A percentile compares a stretch with the other conserved stretches of the same genome.
These are phyloP conservation scores for Mobula hypostoma DNA, from an alignment of 2,113 vertebrate genomes.

Conservation along the genomic window DNA sequence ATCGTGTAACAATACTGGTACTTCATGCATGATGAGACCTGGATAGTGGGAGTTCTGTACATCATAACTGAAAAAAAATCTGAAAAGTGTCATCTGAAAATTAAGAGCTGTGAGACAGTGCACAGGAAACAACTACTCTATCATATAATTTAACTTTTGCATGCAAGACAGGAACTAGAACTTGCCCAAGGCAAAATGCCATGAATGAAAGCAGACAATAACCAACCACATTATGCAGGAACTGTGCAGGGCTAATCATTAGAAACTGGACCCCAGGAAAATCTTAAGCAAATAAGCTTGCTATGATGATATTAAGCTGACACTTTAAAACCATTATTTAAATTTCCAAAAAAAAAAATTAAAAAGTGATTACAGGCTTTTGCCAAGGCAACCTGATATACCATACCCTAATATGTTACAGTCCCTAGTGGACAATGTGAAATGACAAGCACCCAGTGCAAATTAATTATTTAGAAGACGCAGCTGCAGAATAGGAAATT, in stretches of 20 bases:
- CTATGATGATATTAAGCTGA: not conserved
- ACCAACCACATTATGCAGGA: not conserved
- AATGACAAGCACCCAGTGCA: constrained; percentile 7
- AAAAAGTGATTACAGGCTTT: not conserved
- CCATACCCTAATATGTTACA: not conserved
- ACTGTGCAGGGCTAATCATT: not conserved
- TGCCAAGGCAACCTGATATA: not conserved
- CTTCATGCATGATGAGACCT: no score
- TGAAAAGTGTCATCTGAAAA: not conserved
- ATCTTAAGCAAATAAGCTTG: not conserved
- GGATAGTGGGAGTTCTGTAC: not conserved
- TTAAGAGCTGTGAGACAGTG: not conserved
- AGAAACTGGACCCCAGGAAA: not conserved
- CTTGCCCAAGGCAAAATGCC: not conserved
- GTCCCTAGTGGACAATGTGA: not conserved
- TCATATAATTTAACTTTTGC: not conserved
- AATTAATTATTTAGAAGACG: not conserved
- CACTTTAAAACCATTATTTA: not conserved
- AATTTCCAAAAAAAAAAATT: not conserved
- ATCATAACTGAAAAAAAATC: not conserved
- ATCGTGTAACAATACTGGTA: no score
- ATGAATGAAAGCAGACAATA: not conserved
- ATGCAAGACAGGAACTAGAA: not conserved
- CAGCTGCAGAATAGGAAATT: not conserved
- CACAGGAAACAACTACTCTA: not conserved